Evolutionary conservation across 2,888 invertebrate genomes (phyloP).

Genomic region (Dusona sp.): DNA sequence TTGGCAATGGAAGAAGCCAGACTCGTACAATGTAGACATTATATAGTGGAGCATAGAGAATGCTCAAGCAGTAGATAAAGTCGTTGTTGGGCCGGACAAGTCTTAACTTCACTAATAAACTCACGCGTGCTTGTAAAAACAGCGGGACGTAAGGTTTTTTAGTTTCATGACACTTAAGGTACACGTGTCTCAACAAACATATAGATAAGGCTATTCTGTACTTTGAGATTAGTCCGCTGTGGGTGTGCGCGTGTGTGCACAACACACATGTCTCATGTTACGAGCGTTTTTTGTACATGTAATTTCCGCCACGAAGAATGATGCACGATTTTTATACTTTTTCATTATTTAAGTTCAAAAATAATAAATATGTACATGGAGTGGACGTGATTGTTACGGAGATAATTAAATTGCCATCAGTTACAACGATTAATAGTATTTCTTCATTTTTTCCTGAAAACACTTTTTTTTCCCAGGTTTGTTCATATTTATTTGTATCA

Average conservation of each 20-base stretch:
- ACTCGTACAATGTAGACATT: background rate
- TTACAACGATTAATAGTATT: background rate
- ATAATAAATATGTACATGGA: background rate
- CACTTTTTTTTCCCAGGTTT: too few species aligned
- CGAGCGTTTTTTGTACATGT: background rate
- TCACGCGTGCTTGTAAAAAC: constrained; percentile 34
- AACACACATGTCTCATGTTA: background rate
- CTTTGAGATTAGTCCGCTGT: background rate
- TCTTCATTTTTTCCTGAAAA: too few species aligned
- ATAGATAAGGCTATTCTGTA: constrained; percentile 11
- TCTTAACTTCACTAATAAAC: constrained; percentile 32
- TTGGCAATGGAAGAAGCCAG: background rate
- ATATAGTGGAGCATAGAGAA: background rate
- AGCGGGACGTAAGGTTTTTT: background rate
- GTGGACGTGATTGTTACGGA: background rate
- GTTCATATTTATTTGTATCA: too few species aligned
- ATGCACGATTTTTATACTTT: background rate
- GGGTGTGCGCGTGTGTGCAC: background rate
- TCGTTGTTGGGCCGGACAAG: constrained; percentile 40
- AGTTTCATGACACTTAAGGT: constrained; percentile 14
- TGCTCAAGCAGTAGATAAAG: constrained; percentile 34
- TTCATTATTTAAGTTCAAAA: background rate
- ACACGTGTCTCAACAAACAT: constrained; percentile 7
- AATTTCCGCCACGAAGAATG: constrained; percentile 1
- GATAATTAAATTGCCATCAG: background rate